Evolutionary conservation across 2,113 vertebrate genomes (phyloP).

Genomic region (human (Homo sapiens)): GRCh38 chrX:94064001-94064500

Average conservation of each 20-base stretch:
- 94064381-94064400: neutral
- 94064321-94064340: neutral
- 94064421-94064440: neutral
- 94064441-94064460: neutral
- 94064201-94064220: neutral
- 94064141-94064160: neutral
- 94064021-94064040: neutral
- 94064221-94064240: neutral
- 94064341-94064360: neutral
- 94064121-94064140: neutral
- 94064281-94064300: conserved; percentile 23
- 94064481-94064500: neutral
- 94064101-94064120: neutral
- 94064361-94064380: neutral
- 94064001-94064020: neutral
- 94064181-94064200: neutral
- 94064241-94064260: neutral
- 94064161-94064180: neutral
- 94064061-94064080: neutral
- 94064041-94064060: neutral
- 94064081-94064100: neutral
- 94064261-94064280: neutral
- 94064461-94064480: neutral
- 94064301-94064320: neutral
- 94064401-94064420: neutral